Evolutionary conservation across 2,888 invertebrate species (phyloP), one percentile per base, ranked within the genome.

Genomic region (Drosophila yooni): DNA sequence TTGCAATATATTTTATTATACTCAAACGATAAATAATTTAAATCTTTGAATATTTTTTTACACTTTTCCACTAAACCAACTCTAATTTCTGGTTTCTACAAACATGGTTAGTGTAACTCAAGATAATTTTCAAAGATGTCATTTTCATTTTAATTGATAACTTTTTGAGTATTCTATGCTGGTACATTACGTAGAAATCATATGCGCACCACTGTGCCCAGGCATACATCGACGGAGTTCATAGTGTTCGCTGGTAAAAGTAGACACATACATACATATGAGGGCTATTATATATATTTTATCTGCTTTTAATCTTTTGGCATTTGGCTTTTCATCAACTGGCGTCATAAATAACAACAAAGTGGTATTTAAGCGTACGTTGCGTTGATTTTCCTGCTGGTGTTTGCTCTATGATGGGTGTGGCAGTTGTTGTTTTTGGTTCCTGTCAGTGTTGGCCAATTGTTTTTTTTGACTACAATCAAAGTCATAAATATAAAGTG

Each of bases 261-360:
- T 31, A 40, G 50, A 70, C 57, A 58, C 59, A 57, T 31, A 54
- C 59, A 64, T 72, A 65, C 21, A 21, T 21, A 21, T 68, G 73
- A 74, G 70, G 82, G 79, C 89, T 90, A 89, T 89, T 90, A 87
- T 89, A 90, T 80, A 87, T 87, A 85, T 88, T 90, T 88, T 91
- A 84, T 85, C 82, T 79, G 79, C 75, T 78, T 90, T 89, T 88
- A 89, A 89, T 87, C 89, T 88, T 80, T 81, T 83, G 83, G 79
- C 82, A 84, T 78, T 89, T 82, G 83, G 82, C 88, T 91, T 91
- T 90, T 91, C 91, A 91, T 91, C 91, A 88, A 78, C 76, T 71
- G 76, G 76, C 82, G 79, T 82, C 82, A 91, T 91, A 91, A 90
- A 91, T 90, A 91, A 91, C 83, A 88, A 79, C 80, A 87, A 87